phyloP scores from a whole-genome alignment of 35 echinoderm and acorn worm genomes.

The Eucidaris tribuloides region DNA sequence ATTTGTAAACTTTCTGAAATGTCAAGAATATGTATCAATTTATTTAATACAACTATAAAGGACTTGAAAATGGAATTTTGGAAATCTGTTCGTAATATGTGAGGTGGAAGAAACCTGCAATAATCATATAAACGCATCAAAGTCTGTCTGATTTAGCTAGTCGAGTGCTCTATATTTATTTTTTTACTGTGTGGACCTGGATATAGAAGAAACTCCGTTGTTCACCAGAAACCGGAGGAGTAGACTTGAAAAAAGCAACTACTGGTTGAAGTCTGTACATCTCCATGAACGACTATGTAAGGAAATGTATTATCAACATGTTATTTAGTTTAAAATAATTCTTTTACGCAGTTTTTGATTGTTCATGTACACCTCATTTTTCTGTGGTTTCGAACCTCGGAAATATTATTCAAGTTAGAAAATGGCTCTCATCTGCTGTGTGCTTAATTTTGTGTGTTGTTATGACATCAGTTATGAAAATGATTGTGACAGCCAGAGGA shows the following conservation, averaged over 20 bases:
- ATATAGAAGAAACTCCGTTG: slow-evolving; percentile 15
- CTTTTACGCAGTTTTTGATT: slow-evolving; percentile 24
- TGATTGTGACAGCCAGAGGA: too few species aligned
- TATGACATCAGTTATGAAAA: too few species aligned
- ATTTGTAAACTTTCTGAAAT: background rate
- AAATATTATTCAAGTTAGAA: slow-evolving; percentile 42
- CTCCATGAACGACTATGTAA: background rate
- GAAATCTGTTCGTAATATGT: background rate
- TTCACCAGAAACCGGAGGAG: background rate
- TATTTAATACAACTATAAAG: background rate
- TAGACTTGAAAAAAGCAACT: background rate
- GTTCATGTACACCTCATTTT: slow-evolving; percentile 29
- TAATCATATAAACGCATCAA: too few species aligned
- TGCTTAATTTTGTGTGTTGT: too few species aligned
- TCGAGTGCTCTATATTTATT: slow-evolving; percentile 1
- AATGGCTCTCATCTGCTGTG: too few species aligned
- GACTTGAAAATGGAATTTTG: background rate
- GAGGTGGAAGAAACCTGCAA: background rate
- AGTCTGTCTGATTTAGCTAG: slow-evolving; percentile 1
- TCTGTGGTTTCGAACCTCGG: slow-evolving; percentile 13
- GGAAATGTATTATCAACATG: slow-evolving; percentile 11
- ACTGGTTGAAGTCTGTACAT: slow-evolving; percentile 5
- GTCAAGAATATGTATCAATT: background rate
- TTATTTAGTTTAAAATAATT: slow-evolving; percentile 34
- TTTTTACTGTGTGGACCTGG: slow-evolving; percentile 7